Conservation (phyloP, 1,140 invertebrate species). For the Drosophila littoralis region DNA sequence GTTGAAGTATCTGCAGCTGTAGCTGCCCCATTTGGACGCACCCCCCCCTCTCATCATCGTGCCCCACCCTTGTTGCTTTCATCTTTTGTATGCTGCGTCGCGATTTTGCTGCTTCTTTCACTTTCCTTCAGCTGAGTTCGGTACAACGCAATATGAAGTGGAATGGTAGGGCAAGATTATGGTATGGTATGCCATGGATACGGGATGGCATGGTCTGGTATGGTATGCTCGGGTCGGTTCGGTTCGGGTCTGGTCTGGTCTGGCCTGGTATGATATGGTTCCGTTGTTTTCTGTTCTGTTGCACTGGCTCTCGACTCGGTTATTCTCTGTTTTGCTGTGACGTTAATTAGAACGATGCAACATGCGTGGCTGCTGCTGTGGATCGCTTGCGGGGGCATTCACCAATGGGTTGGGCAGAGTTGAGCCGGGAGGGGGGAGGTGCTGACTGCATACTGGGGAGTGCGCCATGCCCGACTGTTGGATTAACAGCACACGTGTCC, state of each 20-base stretch:
- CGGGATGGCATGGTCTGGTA: background rate
- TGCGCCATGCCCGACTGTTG: constrained; percentile 26
- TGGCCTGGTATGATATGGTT: constrained; percentile 16
- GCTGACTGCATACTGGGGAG: constrained; percentile 19
- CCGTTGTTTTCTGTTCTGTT: background rate
- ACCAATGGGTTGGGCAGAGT: constrained; percentile 4
- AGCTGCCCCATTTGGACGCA: constrained; percentile 21
- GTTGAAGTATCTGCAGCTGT: constrained; percentile 48
- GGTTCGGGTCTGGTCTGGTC: constrained; percentile 13
- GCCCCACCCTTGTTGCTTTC: constrained; percentile 35
- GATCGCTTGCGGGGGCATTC: constrained; percentile 25
- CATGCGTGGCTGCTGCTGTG: constrained; percentile 63
- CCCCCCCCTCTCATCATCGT: background rate
- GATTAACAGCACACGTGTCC: constrained; percentile 79
- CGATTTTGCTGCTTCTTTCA: constrained; percentile 25
- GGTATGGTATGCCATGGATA: too few species aligned
- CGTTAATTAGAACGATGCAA: constrained; percentile 76
- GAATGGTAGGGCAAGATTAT: too few species aligned
- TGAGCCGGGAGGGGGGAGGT: background rate
- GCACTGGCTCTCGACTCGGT: constrained; percentile 1
- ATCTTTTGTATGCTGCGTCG: constrained; percentile 55
- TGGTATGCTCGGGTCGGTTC: background rate
- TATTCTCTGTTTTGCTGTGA: constrained; percentile 42
- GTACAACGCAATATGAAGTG: background rate
- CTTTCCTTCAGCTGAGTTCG: constrained; percentile 15